Evolutionary conservation across 2,113 vertebrate genomes (phyloP), one percentile per base, ranked within the genome.

Genomic region (Upupa epops): DNA sequence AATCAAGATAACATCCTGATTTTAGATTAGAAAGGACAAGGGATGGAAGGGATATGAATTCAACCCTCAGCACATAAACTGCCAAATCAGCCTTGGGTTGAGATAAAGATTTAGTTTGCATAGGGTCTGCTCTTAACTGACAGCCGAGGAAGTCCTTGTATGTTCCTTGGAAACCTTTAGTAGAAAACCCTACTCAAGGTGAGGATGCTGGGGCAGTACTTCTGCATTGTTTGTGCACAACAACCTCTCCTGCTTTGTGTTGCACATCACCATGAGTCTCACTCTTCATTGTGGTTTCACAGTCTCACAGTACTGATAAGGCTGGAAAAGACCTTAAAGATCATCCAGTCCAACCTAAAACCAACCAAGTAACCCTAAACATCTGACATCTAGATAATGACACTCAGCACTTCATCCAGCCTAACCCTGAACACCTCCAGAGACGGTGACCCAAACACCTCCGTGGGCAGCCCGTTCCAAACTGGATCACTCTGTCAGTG

Each of bases 251-350:
- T 7, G 25, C 0, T 70, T 17, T 31, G 31, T 45, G 9, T 31
- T 61, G 58, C 24, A 36, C 17, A 40, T 2, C 2, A 24, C 20
- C 83, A 83, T 36, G 29, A 15, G 42, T 9, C 37, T 42, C 83
- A 64, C 45, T 0, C 45, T 18, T n/a, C 52, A 29, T 0, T 11
- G 24, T 9, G 26, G 8, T 46, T 60, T 42, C n/a, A n/a, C n/a
- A n/a, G n/a, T n/a, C n/a, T n/a, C n/a, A n/a, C n/a, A n/a, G n/a
- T n/a, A n/a, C n/a, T n/a, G n/a, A n/a, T n/a, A n/a, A n/a, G n/a
- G n/a, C n/a, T n/a, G n/a, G n/a, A n/a, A n/a, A n/a, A n/a, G n/a
- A n/a, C n/a, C n/a, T n/a, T n/a, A n/a, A n/a, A n/a, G n/a, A n/a
- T n/a, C n/a, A n/a, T n/a, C n/a, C n/a, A n/a, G n/a, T n/a, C n/a